phyloP scores from a whole-genome alignment of 2,797 vertebrate genomes.

The Lacerta agilis region DNA sequence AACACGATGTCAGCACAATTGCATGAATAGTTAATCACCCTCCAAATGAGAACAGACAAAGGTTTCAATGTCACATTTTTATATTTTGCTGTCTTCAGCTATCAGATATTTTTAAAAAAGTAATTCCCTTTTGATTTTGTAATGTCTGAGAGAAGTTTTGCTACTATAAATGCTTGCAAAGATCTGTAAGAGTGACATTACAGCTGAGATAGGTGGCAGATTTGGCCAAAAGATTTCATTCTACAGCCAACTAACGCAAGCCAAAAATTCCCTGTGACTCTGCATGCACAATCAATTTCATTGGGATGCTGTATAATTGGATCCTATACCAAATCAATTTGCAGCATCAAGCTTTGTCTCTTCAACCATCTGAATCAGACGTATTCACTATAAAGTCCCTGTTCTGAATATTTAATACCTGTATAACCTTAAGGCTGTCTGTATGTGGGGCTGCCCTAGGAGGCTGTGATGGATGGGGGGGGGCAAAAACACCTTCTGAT shows the following conservation, averaged over 20 bases:
- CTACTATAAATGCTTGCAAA: not conserved
- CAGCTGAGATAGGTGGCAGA: not conserved
- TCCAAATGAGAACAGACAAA: conserved; percentile 8
- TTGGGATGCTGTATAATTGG: not conserved
- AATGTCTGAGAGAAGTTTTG: not conserved
- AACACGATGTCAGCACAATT: not conserved
- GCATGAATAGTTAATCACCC: conserved; percentile 21
- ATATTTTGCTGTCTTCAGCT: conserved; percentile 18
- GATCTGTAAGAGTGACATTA: not conserved
- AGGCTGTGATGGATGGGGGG: not conserved
- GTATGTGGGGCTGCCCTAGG: not conserved
- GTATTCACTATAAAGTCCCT: not conserved
- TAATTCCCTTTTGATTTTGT: not conserved
- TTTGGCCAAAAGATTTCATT: not conserved
- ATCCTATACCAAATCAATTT: not conserved
- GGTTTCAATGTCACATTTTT: conserved; percentile 27
- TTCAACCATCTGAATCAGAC: not conserved
- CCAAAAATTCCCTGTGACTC: not conserved
- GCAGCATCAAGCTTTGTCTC: not conserved
- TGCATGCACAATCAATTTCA: not conserved
- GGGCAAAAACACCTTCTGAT: not conserved
- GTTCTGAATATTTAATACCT: not conserved
- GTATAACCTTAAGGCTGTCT: not conserved
- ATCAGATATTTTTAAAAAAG: not conserved
- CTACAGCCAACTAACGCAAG: not conserved